These are phyloP conservation scores for Gymnoscopelus braueri DNA, from an alignment of 2,797 vertebrate genomes.

Conservation along the genomic window DNA sequence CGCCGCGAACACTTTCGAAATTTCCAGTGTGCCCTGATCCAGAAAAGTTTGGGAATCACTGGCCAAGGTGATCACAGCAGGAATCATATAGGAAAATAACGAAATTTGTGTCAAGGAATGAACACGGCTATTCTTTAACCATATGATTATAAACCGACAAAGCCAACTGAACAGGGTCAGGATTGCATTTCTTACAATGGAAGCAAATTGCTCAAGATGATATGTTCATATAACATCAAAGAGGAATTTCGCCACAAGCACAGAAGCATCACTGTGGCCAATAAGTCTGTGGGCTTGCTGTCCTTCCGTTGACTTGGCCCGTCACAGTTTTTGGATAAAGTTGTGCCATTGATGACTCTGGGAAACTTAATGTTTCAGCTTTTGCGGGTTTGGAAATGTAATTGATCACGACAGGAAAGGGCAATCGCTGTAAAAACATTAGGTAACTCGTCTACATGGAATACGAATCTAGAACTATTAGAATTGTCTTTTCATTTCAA, in stretches of 20 bases:
- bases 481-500: constrained; percentile 5
- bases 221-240: constrained; percentile 19
- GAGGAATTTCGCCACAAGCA: constrained; percentile 29
- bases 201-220: constrained; percentile 24
- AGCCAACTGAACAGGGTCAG: neutral
- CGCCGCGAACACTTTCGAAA: neutral
- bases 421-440: constrained; percentile 36
- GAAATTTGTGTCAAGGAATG: neutral
- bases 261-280: constrained; percentile 14
- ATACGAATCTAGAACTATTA: constrained; percentile 5
- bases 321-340: constrained; percentile 29
- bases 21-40: constrained; percentile 1
- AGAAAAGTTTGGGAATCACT: constrained; percentile 5
- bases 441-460: constrained; percentile 9
- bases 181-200: constrained; percentile 9
- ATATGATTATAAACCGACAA: constrained; percentile 15
- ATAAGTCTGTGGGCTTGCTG: constrained; percentile 13
- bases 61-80: neutral
- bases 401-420: constrained; percentile 32
- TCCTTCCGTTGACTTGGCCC: constrained; percentile 30
- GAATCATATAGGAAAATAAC: neutral
- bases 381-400: constrained; percentile 14
- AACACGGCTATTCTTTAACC: constrained; percentile 4
- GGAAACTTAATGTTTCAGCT: constrained; percentile 18
- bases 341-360: neutral